Percentiles rank a stretch among this genome's conserved stretches.
phyloP scores from a whole-genome alignment of 2,113 vertebrate genomes.

The Daphoenositta chrysoptera region DNA sequence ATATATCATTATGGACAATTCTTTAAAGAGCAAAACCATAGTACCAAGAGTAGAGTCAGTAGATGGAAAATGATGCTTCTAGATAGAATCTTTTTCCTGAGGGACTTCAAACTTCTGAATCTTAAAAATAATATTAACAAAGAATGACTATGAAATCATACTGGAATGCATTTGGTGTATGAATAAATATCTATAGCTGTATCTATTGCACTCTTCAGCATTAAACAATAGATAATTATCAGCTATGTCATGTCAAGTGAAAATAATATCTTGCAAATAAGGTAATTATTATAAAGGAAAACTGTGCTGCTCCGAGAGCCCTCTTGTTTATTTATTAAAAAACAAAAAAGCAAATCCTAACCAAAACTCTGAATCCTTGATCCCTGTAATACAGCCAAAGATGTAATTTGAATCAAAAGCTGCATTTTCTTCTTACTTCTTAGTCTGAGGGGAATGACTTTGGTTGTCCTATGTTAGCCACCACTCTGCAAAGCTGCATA shows the following conservation, averaged over 20 bases:
- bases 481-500: background rate
- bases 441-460: background rate
- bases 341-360: background rate
- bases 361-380: background rate
- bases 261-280: background rate
- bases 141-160: background rate
- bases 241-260: background rate
- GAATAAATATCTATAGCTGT: background rate
- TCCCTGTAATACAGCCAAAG: background rate
- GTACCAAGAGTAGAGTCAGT: background rate
- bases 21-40: background rate
- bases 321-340: background rate
- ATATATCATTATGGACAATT: background rate
- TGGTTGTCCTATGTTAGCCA: background rate
- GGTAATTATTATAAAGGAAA: background rate
- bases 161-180: background rate
- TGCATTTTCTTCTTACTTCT: background rate
- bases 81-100: background rate
- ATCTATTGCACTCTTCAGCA: background rate
- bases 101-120: background rate
- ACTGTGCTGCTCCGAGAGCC: background rate
- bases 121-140: background rate
- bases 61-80: background rate
- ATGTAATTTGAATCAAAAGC: background rate
- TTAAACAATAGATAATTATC: background rate